Evolutionary conservation across 2,797 vertebrate species (phyloP).

Genomic region (Cercopithecus mitis): DNA sequence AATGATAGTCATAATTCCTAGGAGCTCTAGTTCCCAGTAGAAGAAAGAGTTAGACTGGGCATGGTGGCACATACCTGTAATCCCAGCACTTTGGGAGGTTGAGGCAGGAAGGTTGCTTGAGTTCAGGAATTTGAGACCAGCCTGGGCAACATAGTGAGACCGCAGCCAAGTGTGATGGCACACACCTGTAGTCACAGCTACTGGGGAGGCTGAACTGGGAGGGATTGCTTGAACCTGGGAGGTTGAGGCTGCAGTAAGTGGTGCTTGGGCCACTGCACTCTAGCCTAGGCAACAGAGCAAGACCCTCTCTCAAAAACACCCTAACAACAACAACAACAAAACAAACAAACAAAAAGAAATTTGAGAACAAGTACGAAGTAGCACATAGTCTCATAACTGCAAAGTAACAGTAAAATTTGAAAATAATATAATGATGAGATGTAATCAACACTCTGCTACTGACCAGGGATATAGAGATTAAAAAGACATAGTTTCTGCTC

Average conservation of each 20-base stretch:
- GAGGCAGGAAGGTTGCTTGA: no score
- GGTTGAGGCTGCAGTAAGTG: neutral
- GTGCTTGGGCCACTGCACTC: neutral
- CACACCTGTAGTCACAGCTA: neutral
- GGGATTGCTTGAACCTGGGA: no score
- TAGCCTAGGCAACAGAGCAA: no score
- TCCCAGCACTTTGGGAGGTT: neutral
- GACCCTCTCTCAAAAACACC: no score
- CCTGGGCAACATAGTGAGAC: neutral
- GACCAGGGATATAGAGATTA: neutral
- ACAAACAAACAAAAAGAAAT: neutral
- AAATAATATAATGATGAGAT: neutral
- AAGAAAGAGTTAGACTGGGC: neutral
- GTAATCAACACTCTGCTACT: neutral
- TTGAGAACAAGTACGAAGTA: neutral
- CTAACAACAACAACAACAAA: no score
- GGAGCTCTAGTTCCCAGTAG: neutral
- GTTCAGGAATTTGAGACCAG: neutral
- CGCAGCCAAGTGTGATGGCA: neutral
- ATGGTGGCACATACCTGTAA: neutral
- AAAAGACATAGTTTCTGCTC: neutral
- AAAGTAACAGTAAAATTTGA: neutral
- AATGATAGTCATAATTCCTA: neutral
- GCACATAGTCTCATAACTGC: neutral
- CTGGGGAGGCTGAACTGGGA: neutral